Base-by-base conservation (phyloP, 2,888 invertebrate species). In the Polylopha cassiicola region DNA sequence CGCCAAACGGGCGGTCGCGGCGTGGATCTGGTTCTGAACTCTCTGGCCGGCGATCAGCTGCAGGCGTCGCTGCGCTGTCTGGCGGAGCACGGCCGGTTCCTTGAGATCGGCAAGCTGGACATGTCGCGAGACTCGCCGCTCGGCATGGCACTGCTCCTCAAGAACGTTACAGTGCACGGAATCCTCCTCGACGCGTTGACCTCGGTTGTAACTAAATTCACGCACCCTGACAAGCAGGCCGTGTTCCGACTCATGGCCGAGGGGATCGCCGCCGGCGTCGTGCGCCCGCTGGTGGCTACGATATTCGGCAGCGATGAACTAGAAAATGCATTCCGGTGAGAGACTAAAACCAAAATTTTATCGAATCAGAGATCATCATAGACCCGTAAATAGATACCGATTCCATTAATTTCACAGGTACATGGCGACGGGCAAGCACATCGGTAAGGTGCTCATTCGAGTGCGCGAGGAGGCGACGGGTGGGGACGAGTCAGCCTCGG, bases 21-120 rank as follows among this genome's bases (percentile, higher is more conserved):
- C 47, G 98, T 99, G 6, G 95, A 99, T 76, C 84, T 98, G 15
- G 94, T 99, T 15, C 87, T 99, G 42, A 99, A 99, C 80, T 99
- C 99, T 2, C 87, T 99, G 50, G 93, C 98, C n/a, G 97, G 93
- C 62, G 96, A 98, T 57, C 96, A 98, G 82, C 87, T 99, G 42
- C 95, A 93, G 73, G 98, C 98, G 3, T 97, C 97, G 39, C 89
- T 99, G 11, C 90, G 98, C 58, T 96, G 98, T 67, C 86, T 99
- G 46, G 97, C 97, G 1, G 86, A 90, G 48, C 96, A 97, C 68
- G 99, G 98, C 9, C 90, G 98, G 45, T 99, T 99, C 88, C 87
- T 98, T 48, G 99, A 99, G 87, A 99, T 99, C 65, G 99, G 99
- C 61, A 99, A 99, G 80, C 95, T 94, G 54, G 99, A 99, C 84